Evolutionary conservation across 2,113 vertebrate species (phyloP).

Genomic region (Paramormyrops kingsleyae): DNA sequence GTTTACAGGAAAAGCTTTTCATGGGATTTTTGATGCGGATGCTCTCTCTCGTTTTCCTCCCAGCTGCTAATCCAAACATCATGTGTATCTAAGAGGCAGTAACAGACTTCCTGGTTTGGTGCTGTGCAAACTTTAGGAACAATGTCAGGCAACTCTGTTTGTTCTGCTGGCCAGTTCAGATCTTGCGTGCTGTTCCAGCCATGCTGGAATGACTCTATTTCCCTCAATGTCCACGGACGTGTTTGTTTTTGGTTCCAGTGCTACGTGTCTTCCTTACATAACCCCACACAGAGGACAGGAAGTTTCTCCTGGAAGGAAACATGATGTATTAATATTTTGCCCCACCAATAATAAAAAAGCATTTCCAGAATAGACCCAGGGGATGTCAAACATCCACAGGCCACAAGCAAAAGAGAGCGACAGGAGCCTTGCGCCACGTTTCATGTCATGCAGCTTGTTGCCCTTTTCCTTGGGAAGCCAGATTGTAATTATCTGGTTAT

Average conservation of each 20-base stretch:
- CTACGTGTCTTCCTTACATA: background rate
- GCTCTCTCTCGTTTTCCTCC: background rate
- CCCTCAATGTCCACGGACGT: background rate
- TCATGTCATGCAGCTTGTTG: background rate
- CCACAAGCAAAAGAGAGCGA: background rate
- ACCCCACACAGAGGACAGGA: background rate
- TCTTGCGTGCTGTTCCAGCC: background rate
- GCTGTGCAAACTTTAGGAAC: background rate
- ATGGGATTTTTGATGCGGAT: background rate
- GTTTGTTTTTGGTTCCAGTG: background rate
- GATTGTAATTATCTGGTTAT: background rate
- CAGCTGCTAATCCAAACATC: background rate
- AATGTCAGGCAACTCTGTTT: background rate
- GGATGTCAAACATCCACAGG: background rate
- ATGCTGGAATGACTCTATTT: background rate
- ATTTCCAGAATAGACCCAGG: background rate
- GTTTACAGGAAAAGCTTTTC: background rate
- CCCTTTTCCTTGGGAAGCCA: background rate
- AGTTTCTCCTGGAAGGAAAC: background rate
- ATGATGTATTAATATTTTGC: background rate
- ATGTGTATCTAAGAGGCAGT: background rate
- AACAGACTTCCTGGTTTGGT: background rate
- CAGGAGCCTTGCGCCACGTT: background rate
- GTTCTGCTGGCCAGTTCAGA: background rate
- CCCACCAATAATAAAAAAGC: background rate